phyloP scores from a whole-genome alignment of 2,797 vertebrate species.

The Catharus ustulatus region DNA sequence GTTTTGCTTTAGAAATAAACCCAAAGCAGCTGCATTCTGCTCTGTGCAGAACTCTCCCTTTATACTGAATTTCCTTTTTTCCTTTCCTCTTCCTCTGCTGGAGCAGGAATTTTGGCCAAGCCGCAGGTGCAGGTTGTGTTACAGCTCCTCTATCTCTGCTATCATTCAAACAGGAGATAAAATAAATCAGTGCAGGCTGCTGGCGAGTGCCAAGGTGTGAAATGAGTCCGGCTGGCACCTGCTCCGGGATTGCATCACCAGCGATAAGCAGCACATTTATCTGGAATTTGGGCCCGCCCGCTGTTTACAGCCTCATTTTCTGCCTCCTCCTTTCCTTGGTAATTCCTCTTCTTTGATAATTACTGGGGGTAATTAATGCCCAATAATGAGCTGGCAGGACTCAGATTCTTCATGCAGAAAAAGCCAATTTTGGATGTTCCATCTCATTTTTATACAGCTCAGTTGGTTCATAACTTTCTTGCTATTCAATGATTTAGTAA shows the following conservation, averaged over 20 bases:
- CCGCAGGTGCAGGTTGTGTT: accelerated
- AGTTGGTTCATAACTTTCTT: too few species aligned
- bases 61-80: neutral
- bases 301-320: neutral
- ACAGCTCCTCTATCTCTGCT: neutral
- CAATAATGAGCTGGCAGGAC: neutral
- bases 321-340: neutral
- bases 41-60: neutral
- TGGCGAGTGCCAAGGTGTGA: neutral
- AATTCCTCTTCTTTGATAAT: neutral
- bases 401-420: too few species aligned
- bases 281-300: neutral
- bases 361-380: neutral
- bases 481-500: too few species aligned
- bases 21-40: accelerated
- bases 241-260: neutral
- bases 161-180: neutral
- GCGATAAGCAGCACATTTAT: neutral
- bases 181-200: neutral
- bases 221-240: neutral
- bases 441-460: too few species aligned
- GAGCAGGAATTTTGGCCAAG: neutral
- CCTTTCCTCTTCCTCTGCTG: neutral
- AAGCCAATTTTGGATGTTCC: too few species aligned
- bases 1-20: neutral